phyloP scores from a whole-genome alignment of 1,140 invertebrate genomes.

The Cyphomyrmex costatus region DNA sequence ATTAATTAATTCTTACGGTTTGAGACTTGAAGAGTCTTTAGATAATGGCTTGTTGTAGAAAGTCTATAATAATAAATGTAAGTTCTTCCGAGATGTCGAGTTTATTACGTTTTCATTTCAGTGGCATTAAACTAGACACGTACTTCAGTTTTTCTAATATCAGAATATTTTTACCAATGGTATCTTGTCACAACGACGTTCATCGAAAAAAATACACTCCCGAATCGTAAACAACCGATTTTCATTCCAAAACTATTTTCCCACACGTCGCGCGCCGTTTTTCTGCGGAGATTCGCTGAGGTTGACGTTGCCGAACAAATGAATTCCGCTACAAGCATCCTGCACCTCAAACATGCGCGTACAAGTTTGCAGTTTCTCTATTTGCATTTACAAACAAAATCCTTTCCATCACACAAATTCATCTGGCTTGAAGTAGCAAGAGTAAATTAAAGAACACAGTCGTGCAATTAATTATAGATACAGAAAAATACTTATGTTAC shows the following conservation, averaged over 20 bases:
- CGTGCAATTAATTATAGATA: not conserved
- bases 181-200: not conserved
- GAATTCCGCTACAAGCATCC: conserved; percentile 54
- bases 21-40: too few relatives aligned
- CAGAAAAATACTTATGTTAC: not conserved
- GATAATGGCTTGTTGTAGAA: too few relatives aligned
- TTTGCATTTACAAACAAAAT: conserved; percentile 41
- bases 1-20: too few relatives aligned
- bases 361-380: conserved; percentile 41
- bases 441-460: not conserved
- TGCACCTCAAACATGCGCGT: conserved; percentile 24
- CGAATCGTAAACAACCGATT: conserved; percentile 48
- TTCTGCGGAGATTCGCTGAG: conserved; percentile 45
- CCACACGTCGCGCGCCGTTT: conserved; percentile 26
- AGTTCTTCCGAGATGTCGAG: too few relatives aligned
- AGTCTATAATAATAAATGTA: not conserved
- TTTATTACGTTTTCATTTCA: not conserved
- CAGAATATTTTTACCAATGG: not conserved
- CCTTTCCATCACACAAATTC: not conserved
- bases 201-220: conserved; percentile 6
- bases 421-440: not conserved
- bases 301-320: conserved; percentile 45
- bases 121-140: not conserved
- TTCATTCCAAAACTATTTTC: conserved; percentile 49
- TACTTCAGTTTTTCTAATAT: conserved; percentile 13